These are phyloP conservation scores for Drosophila cardini DNA, from an alignment of 1,140 invertebrate species.

Conservation along the genomic window DNA sequence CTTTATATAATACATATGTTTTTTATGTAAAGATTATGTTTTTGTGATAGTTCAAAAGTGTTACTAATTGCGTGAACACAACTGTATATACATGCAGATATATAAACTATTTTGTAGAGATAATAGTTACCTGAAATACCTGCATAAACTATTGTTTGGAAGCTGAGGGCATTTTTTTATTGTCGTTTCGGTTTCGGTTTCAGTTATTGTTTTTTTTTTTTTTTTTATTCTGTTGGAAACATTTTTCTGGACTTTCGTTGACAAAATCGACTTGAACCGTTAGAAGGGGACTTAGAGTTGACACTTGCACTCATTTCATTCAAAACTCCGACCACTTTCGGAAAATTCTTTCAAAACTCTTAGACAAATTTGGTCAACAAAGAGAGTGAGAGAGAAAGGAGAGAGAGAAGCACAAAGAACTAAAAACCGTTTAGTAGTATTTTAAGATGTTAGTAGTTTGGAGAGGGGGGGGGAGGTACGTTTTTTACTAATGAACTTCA, in stretches of 20 bases:
- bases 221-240: not conserved
- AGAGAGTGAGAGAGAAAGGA: too few species aligned
- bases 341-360: not conserved
- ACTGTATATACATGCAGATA: too few species aligned
- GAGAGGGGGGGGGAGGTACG: too few species aligned
- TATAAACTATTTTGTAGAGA: too few species aligned
- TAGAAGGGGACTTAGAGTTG: too few species aligned
- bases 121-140: not conserved
- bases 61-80: too few species aligned
- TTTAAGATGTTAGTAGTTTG: not conserved
- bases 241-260: slow-evolving; percentile 7
- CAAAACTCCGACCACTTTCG: too few species aligned
- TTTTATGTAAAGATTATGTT: too few species aligned
- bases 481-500: slow-evolving; percentile 49
- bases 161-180: slow-evolving; percentile 22
- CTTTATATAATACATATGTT: too few species aligned
- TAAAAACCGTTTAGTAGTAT: slow-evolving; percentile 41
- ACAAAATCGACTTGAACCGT: not conserved
- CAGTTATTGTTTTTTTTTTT: not conserved
- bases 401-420: too few species aligned
- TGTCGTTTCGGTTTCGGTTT: slow-evolving; percentile 17
- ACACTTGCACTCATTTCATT: too few species aligned
- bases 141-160: slow-evolving; percentile 11
- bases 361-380: not conserved
- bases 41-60: too few species aligned